Conservation (phyloP, 2,888 invertebrate genomes). For the Lasiommata megera region DNA sequence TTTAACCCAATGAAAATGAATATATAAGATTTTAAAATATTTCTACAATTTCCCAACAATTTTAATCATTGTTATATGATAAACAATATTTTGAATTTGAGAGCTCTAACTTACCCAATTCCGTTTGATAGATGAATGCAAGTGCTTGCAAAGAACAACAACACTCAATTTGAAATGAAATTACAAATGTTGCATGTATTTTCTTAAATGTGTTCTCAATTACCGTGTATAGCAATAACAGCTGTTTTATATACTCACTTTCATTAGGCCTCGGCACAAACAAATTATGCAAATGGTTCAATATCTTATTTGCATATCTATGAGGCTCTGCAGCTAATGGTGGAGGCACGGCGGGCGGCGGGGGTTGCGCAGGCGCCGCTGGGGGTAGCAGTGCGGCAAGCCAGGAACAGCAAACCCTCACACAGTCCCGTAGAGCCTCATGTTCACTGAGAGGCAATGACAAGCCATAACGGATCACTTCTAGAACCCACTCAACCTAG, state of each 20-base stretch:
- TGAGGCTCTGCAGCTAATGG: slow-evolving; percentile 95
- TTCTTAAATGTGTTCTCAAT: background rate
- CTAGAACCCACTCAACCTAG: slow-evolving; percentile 93
- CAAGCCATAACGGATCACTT: slow-evolving; percentile 94
- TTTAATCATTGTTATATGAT: background rate
- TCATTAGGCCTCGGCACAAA: slow-evolving; percentile 96
- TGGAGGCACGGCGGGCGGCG: slow-evolving; percentile 93
- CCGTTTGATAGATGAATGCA: slow-evolving; percentile 93
- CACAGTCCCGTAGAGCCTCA: slow-evolving; percentile 97
- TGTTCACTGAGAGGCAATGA: slow-evolving; percentile 95
- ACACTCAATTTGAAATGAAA: background rate
- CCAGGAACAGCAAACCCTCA: slow-evolving; percentile 98
- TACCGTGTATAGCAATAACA: too few relatives aligned
- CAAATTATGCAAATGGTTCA: slow-evolving; percentile 95
- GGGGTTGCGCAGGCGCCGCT: slow-evolving; percentile 91
- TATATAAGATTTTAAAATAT: too few relatives aligned
- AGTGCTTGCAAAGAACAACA: slow-evolving; percentile 87
- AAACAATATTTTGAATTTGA: too few relatives aligned
- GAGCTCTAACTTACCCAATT: slow-evolving; percentile 86
- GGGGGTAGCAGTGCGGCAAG: slow-evolving; percentile 91
- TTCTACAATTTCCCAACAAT: too few relatives aligned
- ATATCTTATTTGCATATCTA: slow-evolving; percentile 93
- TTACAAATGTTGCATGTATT: background rate
- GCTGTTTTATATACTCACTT: slow-evolving; percentile 82
- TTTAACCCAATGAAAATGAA: too few relatives aligned